These are phyloP conservation scores for Zophobas morio DNA, from an alignment of 1,140 invertebrate genomes.

Conservation along the genomic window DNA sequence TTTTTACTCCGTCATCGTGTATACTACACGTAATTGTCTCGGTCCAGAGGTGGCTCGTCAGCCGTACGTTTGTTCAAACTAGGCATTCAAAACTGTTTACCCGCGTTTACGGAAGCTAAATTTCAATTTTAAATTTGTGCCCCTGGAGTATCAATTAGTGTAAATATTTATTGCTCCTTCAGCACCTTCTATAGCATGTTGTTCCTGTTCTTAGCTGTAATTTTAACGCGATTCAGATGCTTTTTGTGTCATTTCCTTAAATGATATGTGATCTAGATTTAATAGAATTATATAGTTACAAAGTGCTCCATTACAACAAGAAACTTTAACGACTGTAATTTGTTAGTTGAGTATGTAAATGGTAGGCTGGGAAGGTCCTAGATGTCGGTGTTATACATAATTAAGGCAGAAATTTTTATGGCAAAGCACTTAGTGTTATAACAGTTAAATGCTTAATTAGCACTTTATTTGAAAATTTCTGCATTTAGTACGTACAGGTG, in stretches of 20 bases:
- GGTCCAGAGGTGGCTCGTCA: slow-evolving; percentile 19
- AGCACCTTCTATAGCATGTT: slow-evolving; percentile 36
- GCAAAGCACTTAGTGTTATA: not conserved
- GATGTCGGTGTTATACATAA: slow-evolving; percentile 12
- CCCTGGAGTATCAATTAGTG: slow-evolving; percentile 32
- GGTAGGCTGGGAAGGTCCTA: not conserved
- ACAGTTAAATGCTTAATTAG: not conserved
- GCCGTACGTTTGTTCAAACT: slow-evolving; percentile 8
- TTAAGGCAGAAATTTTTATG: not conserved
- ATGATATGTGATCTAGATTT: slow-evolving; percentile 43
- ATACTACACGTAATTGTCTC: slow-evolving; percentile 28
- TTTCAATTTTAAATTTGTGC: slow-evolving; percentile 30
- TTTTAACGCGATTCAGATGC: slow-evolving; percentile 28
- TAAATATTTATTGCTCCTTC: slow-evolving; percentile 35
- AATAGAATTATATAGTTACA: slow-evolving; percentile 36
- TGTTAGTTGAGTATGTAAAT: slow-evolving; percentile 37
- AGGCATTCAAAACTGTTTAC: slow-evolving; percentile 9
- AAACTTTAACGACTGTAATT: slow-evolving; percentile 20
- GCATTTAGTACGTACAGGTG: too few relatives aligned
- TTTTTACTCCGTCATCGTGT: slow-evolving; percentile 36
- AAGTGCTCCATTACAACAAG: slow-evolving; percentile 24
- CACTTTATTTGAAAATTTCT: not conserved
- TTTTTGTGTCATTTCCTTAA: slow-evolving; percentile 37
- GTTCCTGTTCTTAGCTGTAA: slow-evolving; percentile 25
- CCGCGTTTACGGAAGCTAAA: slow-evolving; percentile 23